These are phyloP conservation scores for Oppia nitens DNA, from an alignment of 1,140 invertebrate species.

Conservation along the genomic window DNA sequence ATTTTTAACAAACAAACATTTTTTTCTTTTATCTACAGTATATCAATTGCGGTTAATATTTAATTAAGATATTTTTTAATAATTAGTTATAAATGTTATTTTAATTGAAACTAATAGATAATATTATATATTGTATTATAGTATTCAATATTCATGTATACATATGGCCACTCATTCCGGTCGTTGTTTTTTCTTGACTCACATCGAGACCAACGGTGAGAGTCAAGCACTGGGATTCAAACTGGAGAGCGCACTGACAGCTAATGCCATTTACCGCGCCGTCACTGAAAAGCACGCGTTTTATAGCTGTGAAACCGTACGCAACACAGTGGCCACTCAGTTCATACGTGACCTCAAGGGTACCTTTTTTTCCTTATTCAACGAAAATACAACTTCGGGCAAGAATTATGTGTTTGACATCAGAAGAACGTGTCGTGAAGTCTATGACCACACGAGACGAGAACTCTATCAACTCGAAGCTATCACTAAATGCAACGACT, in stretches of 20 bases:
- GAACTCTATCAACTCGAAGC: conserved; percentile 37
- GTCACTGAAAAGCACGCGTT: conserved; percentile 79
- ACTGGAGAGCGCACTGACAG: conserved; percentile 54
- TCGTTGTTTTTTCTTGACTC: conserved; percentile 49
- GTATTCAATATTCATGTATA: conserved; percentile 64
- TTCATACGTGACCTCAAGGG: conserved; percentile 75
- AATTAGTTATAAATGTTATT: too few relatives aligned
- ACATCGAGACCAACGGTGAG: conserved; percentile 47
- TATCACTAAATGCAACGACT: background rate
- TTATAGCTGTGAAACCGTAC: conserved; percentile 74
- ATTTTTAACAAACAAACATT: too few relatives aligned
- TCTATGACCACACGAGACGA: conserved; percentile 63
- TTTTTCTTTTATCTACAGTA: too few relatives aligned
- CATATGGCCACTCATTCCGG: conserved; percentile 55
- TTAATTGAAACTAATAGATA: too few relatives aligned
- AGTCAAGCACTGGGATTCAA: conserved; percentile 49
- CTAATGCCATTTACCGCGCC: conserved; percentile 62
- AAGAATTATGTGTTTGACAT: conserved; percentile 80
- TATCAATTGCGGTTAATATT: too few relatives aligned
- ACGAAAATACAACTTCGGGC: conserved; percentile 58
- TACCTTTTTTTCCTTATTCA: conserved; percentile 51
- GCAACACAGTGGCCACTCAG: conserved; percentile 65
- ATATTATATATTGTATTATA: conserved; percentile 35
- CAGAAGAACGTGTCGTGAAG: conserved; percentile 61
- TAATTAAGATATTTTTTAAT: too few relatives aligned